Evolutionary conservation across 2,113 vertebrate species (phyloP).

Genomic region (Hydropotes inermis): DNA sequence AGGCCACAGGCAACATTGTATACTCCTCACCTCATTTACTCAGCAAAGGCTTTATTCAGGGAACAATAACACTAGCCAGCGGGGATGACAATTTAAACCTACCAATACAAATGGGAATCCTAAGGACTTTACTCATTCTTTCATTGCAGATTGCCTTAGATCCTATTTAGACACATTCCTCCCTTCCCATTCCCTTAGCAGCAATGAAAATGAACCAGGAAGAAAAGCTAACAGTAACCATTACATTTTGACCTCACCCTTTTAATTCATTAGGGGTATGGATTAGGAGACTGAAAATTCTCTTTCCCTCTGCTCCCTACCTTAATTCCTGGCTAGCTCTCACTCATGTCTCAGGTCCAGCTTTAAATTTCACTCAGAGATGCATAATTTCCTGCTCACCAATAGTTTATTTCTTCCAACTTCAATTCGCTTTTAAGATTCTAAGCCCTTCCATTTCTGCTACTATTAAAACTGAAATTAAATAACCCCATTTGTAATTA

Average conservation of each 20-base stretch:
- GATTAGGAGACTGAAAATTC: neutral
- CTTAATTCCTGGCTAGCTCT: neutral
- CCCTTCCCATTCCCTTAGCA: neutral
- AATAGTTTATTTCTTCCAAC: neutral
- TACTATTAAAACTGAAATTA: slow-evolving; percentile 10
- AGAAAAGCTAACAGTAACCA: neutral
- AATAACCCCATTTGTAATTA: neutral
- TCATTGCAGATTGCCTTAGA: neutral
- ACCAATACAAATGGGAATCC: neutral
- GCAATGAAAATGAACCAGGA: neutral
- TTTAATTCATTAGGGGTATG: neutral
- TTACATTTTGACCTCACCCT: neutral
- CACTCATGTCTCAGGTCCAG: neutral
- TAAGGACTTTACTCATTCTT: slow-evolving; percentile 29
- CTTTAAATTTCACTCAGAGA: neutral
- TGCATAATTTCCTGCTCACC: neutral
- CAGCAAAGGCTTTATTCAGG: neutral
- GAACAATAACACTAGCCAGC: neutral
- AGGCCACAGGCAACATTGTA: neutral
- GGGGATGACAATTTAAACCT: slow-evolving; percentile 26
- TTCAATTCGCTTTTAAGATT: neutral
- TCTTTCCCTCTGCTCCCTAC: neutral
- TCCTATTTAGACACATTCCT: slow-evolving; percentile 5
- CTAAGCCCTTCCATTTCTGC: neutral
- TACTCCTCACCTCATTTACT: slow-evolving; percentile 45